Evolutionary conservation across 1,140 invertebrate species (phyloP), one percentile per base, ranked within the genome.

Genomic region (Drosophila bipectinata): DNA sequence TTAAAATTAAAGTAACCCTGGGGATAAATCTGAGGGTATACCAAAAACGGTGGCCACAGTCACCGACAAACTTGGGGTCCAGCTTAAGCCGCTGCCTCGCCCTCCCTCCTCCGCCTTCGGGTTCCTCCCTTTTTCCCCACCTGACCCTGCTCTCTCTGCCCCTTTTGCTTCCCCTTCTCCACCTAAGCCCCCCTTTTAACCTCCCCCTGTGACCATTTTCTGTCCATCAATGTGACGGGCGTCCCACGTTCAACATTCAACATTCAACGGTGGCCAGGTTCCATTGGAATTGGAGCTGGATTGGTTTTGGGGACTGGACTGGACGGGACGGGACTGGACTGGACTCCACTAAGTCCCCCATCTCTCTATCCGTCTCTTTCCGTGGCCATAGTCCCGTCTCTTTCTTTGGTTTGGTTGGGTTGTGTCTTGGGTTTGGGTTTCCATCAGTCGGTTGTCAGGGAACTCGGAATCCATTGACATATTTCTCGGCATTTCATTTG

Each of bases 391-490:
- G 53, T 26, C 24, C 41, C 52, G 9, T 67, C 49, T 48, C 62
- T 45, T 37, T 69, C 18, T 2, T 21, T 14, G 24, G 10, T 2
- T 24, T n/a, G 32, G 32, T 21, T 28, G 7, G 21, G 6, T 28
- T 39, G 15, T 18, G 28, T 28, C 34, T 61, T 60, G 32, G 54
- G 26, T 1, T 32, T 44, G 37, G 39, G 48, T 34, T 52, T 67
- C 49, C 49, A 48, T 67, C 39, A 39, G 15, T 59, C 64, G 77
- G 72, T 79, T 66, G 72, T 79, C 80, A 73, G 72, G 63, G 67
- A 72, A 88, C 72, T 87, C 87, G 75, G 79, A 88, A 88, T 82
- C 79, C 83, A 87, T 87, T 83, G 83, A 88, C 83, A 87, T 88
- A 79, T 88, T 88, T 87, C 74, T 79, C 51, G 53, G 61, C 72